phyloP scores from a whole-genome alignment of 1,140 invertebrate genomes.

The Penaeus chinensis region DNA sequence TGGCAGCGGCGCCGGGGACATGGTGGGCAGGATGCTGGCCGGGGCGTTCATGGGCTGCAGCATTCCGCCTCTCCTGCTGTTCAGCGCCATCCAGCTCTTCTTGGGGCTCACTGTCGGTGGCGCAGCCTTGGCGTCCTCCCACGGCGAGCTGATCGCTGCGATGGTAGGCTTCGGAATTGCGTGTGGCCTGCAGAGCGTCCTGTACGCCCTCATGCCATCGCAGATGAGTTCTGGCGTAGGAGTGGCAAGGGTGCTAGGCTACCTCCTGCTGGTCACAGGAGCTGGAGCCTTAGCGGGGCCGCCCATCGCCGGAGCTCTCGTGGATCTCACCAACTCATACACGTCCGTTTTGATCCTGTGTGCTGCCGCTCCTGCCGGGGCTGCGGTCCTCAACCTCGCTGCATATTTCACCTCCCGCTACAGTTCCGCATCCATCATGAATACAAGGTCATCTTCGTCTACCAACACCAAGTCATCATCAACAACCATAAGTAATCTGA shows the following conservation, averaged over 20 bases:
- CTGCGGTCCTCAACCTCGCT: slow-evolving; percentile 21
- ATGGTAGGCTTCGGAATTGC: slow-evolving; percentile 49
- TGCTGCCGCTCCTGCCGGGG: slow-evolving; percentile 15
- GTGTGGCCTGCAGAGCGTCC: slow-evolving; percentile 48
- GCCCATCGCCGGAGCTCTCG: slow-evolving; percentile 33
- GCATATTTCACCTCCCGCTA: slow-evolving; percentile 21
- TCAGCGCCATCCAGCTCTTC: slow-evolving; percentile 39
- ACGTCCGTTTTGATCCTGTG: slow-evolving; percentile 27
- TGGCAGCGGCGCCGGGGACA: slow-evolving; percentile 45
- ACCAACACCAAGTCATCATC: neutral
- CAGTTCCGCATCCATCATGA: neutral
- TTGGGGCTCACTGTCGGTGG: slow-evolving; percentile 6
- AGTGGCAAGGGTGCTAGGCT: slow-evolving; percentile 38
- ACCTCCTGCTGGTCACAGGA: slow-evolving; percentile 48
- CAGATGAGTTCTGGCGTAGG: slow-evolving; percentile 21
- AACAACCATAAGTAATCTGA: neutral
- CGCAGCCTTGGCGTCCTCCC: slow-evolving; percentile 15
- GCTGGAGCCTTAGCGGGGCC: slow-evolving; percentile 38
- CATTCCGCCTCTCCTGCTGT: slow-evolving; percentile 23
- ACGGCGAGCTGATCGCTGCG: slow-evolving; percentile 23
- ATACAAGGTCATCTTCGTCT: neutral
- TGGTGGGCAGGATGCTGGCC: slow-evolving; percentile 41
- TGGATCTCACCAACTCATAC: slow-evolving; percentile 36
- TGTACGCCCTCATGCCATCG: slow-evolving; percentile 49
- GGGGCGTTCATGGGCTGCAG: slow-evolving; percentile 29